Evolutionary conservation across 2,113 vertebrate genomes (phyloP).

Genomic region (Pristiophorus japonicus): DNA sequence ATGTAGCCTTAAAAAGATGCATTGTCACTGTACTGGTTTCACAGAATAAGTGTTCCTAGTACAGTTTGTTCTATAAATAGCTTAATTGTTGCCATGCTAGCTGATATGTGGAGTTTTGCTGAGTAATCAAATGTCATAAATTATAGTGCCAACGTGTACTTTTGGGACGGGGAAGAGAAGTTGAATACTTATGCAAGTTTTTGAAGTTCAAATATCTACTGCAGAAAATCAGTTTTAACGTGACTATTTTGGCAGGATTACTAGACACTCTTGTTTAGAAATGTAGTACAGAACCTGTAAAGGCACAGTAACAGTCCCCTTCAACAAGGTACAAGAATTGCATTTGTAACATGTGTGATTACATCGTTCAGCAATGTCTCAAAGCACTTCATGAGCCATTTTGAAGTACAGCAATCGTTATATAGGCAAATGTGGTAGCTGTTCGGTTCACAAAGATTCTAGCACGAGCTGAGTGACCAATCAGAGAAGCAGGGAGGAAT

Average conservation of each 20-base stretch:
- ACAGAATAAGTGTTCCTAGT: not conserved
- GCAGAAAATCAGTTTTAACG: not conserved
- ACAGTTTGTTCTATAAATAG: not conserved
- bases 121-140: not conserved
- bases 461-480: not conserved
- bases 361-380: not conserved
- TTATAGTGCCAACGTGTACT: not conserved
- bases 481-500: not conserved
- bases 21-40: not conserved
- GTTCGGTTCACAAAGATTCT: not conserved
- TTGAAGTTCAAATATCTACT: not conserved
- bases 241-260: not conserved
- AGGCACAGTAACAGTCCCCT: not conserved
- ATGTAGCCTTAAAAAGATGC: not conserved
- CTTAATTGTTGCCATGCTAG: not conserved
- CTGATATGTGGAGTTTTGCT: not conserved
- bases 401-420: not conserved
- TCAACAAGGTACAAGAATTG: too few relatives aligned
- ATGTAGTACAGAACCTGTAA: not conserved
- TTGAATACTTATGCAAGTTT: not conserved
- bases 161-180: not conserved
- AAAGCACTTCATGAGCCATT: not conserved
- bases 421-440: not conserved
- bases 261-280: not conserved
- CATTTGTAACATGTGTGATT: not conserved